Base-by-base conservation (phyloP, 2,113 vertebrate genomes). In the Atlantisia rogersi region DNA sequence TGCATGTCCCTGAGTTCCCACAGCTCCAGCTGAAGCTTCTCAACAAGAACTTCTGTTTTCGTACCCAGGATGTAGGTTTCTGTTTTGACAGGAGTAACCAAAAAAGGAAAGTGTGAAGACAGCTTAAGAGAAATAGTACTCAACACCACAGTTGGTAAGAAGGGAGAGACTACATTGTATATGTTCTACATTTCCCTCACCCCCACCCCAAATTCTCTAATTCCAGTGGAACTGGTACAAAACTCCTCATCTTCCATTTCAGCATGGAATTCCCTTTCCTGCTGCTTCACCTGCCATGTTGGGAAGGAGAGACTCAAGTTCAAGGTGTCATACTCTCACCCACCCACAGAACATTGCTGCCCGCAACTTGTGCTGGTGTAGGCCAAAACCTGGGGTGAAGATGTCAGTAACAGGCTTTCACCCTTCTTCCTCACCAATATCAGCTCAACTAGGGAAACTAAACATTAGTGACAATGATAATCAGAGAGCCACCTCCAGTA, bases 21-120 rank as follows among this genome's bases (percentile, higher is more conserved):
- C 5, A 52, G 85, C 32, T 75, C 84, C 87, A 96, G 94, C 58
- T 95, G 94, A 95, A 82, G 39, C 42, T 92, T 88, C 69, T 96
- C 91, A 90, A 52, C 35, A 86, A 50, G 70, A 94, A 92, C 88
- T 92, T 94, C 89, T 91, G 84, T 84, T 86, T 84, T 82, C 64
- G 25, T 91, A 56, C 29, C 63, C 48, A 71, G 69, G 31, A 74
- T 84, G 56, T 22, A 75, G 48, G 58, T 28, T 91, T 84, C 64
- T 95, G 60, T 97, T 95, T 87, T 94, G 94, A 97, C 69, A 91
- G 52, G 28, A 87, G 74, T 70, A 91, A 81, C 77, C 81, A 68
- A 90, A 93, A 95, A 94, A 88, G 71, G 76, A 21, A 91, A 88
- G 73, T 37, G 77, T 89, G 86, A 94, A 81, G 80, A 92, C 80